Evolutionary conservation across 2,888 invertebrate species (phyloP).

Genomic region (Cryptus viduatorius): DNA sequence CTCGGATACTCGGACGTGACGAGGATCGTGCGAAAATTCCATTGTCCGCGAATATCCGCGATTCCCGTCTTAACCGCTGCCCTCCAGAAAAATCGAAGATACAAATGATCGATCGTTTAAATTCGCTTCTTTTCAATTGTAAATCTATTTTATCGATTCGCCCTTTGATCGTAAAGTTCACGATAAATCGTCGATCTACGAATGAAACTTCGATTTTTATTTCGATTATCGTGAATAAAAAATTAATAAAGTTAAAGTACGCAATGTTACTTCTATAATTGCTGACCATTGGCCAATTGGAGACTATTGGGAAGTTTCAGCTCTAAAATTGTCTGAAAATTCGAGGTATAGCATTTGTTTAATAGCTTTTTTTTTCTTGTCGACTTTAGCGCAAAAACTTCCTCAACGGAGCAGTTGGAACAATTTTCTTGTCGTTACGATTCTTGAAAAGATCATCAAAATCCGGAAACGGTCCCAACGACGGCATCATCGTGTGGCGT

Average conservation of each 20-base stretch:
- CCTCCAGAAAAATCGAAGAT: constrained; percentile 29
- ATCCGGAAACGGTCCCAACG: constrained; percentile 69
- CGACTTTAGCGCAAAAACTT: background rate
- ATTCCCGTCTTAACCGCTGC: constrained; percentile 18
- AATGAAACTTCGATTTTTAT: no score
- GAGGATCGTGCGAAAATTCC: constrained; percentile 65
- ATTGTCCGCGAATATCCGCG: constrained; percentile 49
- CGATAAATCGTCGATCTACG: background rate
- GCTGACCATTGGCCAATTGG: no score
- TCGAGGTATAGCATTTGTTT: no score
- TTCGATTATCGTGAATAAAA: no score
- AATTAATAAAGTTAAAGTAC: no score
- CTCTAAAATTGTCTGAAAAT: no score
- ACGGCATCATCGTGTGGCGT: constrained; percentile 70
- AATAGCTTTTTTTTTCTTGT: no score
- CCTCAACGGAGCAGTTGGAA: background rate
- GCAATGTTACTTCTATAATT: no score
- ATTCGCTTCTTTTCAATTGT: constrained; percentile 20
- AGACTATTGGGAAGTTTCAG: no score
- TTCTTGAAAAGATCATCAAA: constrained; percentile 67
- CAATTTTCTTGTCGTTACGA: constrained; percentile 26
- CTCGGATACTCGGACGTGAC: constrained; percentile 56
- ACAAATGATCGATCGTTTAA: constrained; percentile 13
- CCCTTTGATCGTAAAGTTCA: constrained; percentile 12
- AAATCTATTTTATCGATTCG: background rate